A percentile compares a stretch with the other conserved stretches of the same genome.
These are phyloP conservation scores for Protomyctophum bolini DNA, from an alignment of 2,113 vertebrate genomes.

Conservation along the genomic window DNA sequence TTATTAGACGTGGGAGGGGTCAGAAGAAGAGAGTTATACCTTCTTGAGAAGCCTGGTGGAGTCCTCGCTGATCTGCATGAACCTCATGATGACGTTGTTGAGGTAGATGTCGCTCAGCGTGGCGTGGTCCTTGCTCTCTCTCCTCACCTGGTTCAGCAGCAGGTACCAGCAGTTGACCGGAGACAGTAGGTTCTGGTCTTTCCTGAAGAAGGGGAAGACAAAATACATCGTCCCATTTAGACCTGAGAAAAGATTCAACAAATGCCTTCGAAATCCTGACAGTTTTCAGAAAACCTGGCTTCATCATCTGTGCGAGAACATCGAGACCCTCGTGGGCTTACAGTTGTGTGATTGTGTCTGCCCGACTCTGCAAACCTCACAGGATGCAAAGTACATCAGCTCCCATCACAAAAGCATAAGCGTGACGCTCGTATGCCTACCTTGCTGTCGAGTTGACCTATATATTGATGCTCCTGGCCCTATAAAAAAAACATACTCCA, in stretches of 20 bases:
- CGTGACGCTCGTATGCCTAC: constrained; percentile 47
- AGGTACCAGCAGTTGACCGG: constrained; percentile 99
- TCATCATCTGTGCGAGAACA: constrained; percentile 22
- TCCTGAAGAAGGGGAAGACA: constrained; percentile 74
- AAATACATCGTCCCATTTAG: neutral
- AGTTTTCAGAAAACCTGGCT: constrained; percentile 4
- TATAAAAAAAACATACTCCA: constrained; percentile 20
- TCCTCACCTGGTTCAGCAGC: constrained; percentile 95
- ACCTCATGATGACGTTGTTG: constrained; percentile 98
- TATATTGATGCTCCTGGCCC: constrained; percentile 34
- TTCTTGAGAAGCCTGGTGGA: constrained; percentile 98
- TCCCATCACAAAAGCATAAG: constrained; percentile 22
- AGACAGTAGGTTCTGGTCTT: constrained; percentile 96
- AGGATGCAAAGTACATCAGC: constrained; percentile 32
- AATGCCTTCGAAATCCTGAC: neutral
- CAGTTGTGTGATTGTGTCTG: no score
- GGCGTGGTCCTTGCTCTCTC: constrained; percentile 97
- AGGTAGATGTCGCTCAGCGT: constrained; percentile 97
- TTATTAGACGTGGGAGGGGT: no score
- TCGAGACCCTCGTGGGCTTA: constrained; percentile 1
- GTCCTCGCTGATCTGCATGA: constrained; percentile 99
- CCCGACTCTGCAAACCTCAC: constrained; percentile 7
- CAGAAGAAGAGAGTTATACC: constrained; percentile 76
- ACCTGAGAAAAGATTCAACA: neutral
- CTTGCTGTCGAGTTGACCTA: constrained; percentile 55